phyloP scores from a whole-genome alignment of 2,797 vertebrate genomes.

The Acrossocheilus fasciatus region DNA sequence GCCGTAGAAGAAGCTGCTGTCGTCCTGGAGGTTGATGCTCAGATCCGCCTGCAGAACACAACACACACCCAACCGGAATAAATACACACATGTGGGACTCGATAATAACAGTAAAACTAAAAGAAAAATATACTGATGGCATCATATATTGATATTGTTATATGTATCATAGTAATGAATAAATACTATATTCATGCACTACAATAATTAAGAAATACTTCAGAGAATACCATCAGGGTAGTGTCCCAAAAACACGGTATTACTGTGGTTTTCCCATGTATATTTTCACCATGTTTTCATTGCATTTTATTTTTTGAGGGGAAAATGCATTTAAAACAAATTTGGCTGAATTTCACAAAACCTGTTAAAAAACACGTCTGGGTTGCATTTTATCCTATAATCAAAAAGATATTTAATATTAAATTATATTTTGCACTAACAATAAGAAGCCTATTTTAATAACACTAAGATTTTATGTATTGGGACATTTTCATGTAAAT shows the following conservation, averaged over 20 bases:
- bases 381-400: neutral
- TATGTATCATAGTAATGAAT: neutral
- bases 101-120: neutral
- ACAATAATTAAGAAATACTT: neutral
- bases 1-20: conserved; percentile 93
- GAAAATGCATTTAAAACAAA: neutral
- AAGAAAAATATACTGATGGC: neutral
- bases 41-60: conserved; percentile 85
- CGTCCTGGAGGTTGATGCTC: conserved; percentile 90
- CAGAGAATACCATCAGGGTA: neutral
- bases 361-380: neutral
- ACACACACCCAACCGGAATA: neutral
- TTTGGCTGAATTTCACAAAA: neutral
- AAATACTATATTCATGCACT: neutral
- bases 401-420: neutral
- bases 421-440: neutral
- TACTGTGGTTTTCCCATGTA: neutral
- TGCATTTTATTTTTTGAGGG: neutral
- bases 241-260: neutral
- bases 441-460: neutral
- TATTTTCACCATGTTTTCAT: neutral
- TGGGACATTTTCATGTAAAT: neutral
- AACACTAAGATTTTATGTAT: neutral
- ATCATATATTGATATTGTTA: neutral
- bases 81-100: neutral